Evolutionary conservation across 1,140 invertebrate species (phyloP), one percentile per base, ranked within the genome.

Genomic region (Megathymus violae): DNA sequence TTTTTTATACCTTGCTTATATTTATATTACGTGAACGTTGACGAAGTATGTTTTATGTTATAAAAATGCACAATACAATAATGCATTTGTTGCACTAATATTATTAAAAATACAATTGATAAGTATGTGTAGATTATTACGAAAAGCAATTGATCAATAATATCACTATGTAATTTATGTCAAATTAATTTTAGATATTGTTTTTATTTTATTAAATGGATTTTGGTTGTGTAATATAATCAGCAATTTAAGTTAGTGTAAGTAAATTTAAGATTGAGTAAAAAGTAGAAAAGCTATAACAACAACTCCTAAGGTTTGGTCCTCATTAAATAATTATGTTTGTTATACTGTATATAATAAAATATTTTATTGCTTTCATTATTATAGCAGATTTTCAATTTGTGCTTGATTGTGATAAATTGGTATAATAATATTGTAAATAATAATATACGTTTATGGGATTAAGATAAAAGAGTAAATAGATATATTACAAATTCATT

Each of bases 101-200:
- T 46, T 46, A 36, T 59, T 59, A 59, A 36, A 43, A 31, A 44
- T 56, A 59, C 13, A 14, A 44, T n/a, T 58, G 46, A 34, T 58
- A 46, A n/a, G n/a, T n/a, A n/a, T n/a, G n/a, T n/a, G n/a, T 74
- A 71, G 50, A 64, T 46, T 65, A 58, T 51, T 63, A 56, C 61
- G 69, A 76, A 59, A 76, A 76, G 70, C 70, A 76, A 73, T 76
- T 65, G 43, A 40, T 68, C 34, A 61, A 76, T 76, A 61, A 76
- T 76, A 76, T 76, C 70, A 76, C 61, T 59, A 34, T 68, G 69
- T 69, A 73, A 67, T 46, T 73, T 50, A 64, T 13, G 74, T 76
- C 74, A 76, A 76, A 70, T 76, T 76, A 76, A 59, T 64, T 59
- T 74, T 66, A 62, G 52, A 66, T 22, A 36, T 59, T 59, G 34